Conservation (phyloP, 2,888 invertebrate genomes). For the Nemotelus nigrinus region DNA sequence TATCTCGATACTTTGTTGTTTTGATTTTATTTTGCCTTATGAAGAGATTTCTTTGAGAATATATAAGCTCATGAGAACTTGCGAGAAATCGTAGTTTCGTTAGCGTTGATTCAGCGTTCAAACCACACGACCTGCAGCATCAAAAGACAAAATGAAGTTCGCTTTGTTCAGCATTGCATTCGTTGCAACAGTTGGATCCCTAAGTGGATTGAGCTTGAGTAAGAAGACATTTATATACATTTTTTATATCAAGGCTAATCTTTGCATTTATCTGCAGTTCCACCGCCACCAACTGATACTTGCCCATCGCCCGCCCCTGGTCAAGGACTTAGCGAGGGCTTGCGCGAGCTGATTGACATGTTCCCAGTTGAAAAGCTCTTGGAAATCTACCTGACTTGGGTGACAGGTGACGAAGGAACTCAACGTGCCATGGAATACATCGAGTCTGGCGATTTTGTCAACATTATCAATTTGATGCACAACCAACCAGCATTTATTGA, state of each 20-base stretch:
- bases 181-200: not conserved
- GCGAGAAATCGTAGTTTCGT: no score
- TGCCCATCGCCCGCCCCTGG: conserved; percentile 44
- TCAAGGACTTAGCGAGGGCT: conserved; percentile 45
- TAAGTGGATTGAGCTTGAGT: conserved; percentile 2
- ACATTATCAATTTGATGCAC: conserved; percentile 48
- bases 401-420: conserved; percentile 46
- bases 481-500: conserved; percentile 46
- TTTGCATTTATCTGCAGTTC: conserved; percentile 44
- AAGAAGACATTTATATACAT: not conserved
- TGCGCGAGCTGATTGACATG: conserved; percentile 47
- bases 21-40: no score
- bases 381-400: conserved; percentile 45
- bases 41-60: no score
- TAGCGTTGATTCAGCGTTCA: not conserved
- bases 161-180: conserved; percentile 5
- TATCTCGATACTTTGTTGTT: no score
- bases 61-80: no score
- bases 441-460: conserved; percentile 27
- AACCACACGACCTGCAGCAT: not conserved
- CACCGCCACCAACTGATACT: conserved; percentile 48
- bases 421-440: conserved; percentile 44
- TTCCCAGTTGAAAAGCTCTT: conserved; percentile 40
- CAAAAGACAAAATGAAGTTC: conserved; percentile 2
- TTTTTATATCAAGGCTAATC: not conserved